These are phyloP conservation scores for Ceraclea dissimilis DNA, from an alignment of 2,888 invertebrate species.

Conservation along the genomic window DNA sequence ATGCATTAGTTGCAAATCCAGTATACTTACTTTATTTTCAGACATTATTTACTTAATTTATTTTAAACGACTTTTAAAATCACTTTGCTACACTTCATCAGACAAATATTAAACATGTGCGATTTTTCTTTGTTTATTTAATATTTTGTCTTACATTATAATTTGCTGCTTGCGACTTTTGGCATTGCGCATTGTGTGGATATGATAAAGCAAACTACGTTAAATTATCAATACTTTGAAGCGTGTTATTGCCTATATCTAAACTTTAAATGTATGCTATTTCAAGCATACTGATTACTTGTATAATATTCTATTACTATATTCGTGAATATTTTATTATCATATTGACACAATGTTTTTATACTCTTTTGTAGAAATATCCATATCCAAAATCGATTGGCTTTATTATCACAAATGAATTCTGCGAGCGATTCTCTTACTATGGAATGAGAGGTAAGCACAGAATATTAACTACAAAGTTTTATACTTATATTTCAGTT, in stretches of 20 bases:
- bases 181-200: background rate
- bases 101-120: too few species aligned
- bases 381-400: constrained; percentile 83
- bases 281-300: too few species aligned
- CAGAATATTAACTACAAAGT: constrained; percentile 9
- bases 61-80: too few species aligned
- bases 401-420: constrained; percentile 94
- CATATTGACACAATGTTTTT: background rate
- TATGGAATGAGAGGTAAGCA: constrained; percentile 94
- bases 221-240: background rate
- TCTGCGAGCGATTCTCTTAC: constrained; percentile 94
- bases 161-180: background rate
- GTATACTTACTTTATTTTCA: too few species aligned
- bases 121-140: too few species aligned
- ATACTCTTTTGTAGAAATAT: constrained; percentile 48
- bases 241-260: too few species aligned
- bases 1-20: too few species aligned
- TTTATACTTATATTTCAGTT: background rate
- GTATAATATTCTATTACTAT: background rate
- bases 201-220: background rate
- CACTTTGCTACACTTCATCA: too few species aligned
- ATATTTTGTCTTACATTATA: too few species aligned
- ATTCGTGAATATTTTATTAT: background rate
- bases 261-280: too few species aligned
- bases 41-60: too few species aligned